Conservation (phyloP, 2,797 vertebrate species). For the Platyrinchus mystaceus region DNA sequence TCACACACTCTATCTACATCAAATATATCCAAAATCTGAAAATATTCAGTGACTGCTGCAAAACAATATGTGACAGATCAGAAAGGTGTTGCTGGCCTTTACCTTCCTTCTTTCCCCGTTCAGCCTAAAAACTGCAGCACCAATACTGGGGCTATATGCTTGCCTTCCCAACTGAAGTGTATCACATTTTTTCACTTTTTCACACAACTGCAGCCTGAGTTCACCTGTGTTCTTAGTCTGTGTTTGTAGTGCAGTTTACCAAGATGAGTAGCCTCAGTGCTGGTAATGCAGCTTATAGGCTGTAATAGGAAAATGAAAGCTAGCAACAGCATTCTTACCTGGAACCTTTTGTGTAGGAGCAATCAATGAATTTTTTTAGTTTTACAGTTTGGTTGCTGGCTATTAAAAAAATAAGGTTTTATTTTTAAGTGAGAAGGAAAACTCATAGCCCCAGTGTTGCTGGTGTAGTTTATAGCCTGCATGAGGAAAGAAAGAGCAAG, state of each 20-base stretch:
- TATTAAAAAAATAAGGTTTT: neutral
- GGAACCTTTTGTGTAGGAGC: neutral
- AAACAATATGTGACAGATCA: neutral
- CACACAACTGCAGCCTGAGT: accelerated
- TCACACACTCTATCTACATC: neutral
- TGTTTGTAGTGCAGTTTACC: too few relatives aligned
- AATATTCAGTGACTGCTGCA: neutral
- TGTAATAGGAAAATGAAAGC: neutral
- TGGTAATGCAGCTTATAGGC: neutral
- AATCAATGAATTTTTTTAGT: neutral
- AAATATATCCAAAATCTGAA: neutral
- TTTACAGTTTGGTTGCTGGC: neutral
- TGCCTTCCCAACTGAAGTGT: neutral
- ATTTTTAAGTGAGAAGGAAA: neutral
- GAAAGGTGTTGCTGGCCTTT: neutral
- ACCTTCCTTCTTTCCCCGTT: too few relatives aligned
- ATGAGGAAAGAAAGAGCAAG: neutral
- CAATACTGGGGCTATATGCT: neutral
- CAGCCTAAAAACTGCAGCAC: neutral
- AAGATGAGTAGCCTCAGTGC: too few relatives aligned
- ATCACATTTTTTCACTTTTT: neutral
- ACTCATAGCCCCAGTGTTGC: neutral
- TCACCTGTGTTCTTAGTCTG: neutral
- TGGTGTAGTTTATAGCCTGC: neutral
- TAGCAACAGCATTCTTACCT: neutral